These are phyloP conservation scores for Lota lota DNA, from an alignment of 2,113 vertebrate genomes.

Conservation along the genomic window DNA sequence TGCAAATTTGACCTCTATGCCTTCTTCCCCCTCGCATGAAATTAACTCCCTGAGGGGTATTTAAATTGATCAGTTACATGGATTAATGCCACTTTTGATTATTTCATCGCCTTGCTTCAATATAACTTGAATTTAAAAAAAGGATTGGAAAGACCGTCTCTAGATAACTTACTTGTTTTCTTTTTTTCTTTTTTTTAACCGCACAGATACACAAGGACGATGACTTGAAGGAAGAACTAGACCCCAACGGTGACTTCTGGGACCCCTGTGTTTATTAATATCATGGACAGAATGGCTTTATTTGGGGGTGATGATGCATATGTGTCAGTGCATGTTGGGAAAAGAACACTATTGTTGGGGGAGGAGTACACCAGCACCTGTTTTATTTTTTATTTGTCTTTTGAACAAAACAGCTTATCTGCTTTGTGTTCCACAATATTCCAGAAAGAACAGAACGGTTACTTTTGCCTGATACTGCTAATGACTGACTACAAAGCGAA, in stretches of 20 bases:
- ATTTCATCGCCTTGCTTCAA: too few species aligned
- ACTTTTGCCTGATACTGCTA: not conserved
- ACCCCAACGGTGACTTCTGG: constrained; percentile 35
- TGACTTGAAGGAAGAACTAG: constrained; percentile 30
- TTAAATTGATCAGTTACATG: too few species aligned
- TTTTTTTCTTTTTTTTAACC: not conserved
- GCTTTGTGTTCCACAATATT: not conserved
- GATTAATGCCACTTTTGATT: too few species aligned
- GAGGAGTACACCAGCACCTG: constrained; percentile 67
- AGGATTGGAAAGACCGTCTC: too few species aligned
- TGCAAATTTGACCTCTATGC: too few species aligned
- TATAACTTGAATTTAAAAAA: too few species aligned
- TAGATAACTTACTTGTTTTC: not conserved
- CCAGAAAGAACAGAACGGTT: not conserved
- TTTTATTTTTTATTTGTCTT: constrained; percentile 27
- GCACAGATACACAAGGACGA: constrained; percentile 45
- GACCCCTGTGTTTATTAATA: constrained; percentile 32
- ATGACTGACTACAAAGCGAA: not conserved
- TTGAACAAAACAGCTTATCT: constrained; percentile 16
- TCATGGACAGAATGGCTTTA: constrained; percentile 21
- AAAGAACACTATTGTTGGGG: constrained; percentile 30
- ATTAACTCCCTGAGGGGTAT: too few species aligned
- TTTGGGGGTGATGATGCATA: not conserved
- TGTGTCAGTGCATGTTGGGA: constrained; percentile 36
- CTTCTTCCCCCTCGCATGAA: too few species aligned